Conservation (phyloP, 1,140 invertebrate genomes). For the Pemphigus obesinymphae region DNA sequence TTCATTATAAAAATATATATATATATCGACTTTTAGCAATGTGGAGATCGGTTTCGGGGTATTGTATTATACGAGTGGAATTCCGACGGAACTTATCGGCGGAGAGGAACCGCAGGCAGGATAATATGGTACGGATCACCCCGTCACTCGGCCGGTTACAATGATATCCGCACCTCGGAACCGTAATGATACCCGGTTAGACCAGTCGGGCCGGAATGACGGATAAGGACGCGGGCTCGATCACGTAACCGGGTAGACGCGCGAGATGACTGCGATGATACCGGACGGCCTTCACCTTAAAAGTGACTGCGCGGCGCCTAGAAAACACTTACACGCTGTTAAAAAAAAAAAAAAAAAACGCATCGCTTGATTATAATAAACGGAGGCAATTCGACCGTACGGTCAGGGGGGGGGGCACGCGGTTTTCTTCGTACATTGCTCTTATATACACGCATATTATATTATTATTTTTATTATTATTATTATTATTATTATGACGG, state of each 20-base stretch:
- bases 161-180: background rate
- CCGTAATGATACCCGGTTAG: background rate
- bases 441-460: too few relatives aligned
- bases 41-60: too few relatives aligned
- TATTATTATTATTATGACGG: too few relatives aligned
- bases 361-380: background rate
- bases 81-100: background rate
- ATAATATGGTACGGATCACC: too few relatives aligned
- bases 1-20: too few relatives aligned
- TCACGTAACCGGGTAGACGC: constrained; percentile 4
- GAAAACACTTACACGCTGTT: background rate
- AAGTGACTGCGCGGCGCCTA: constrained; percentile 4
- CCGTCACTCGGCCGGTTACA: too few relatives aligned
- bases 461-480: too few relatives aligned
- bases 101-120: too few relatives aligned
- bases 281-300: constrained; percentile 39
- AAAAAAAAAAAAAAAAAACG: too few relatives aligned
- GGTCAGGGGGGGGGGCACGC: too few relatives aligned
- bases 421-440: too few relatives aligned
- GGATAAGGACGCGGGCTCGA: constrained; percentile 14
- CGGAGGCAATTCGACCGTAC: background rate
- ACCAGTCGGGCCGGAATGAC: background rate
- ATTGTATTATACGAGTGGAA: background rate
- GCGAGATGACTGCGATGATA: constrained; percentile 3
- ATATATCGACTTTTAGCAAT: too few relatives aligned